These are phyloP conservation scores for Nomada ruficornis DNA, from an alignment of 2,888 invertebrate genomes.

Conservation along the genomic window DNA sequence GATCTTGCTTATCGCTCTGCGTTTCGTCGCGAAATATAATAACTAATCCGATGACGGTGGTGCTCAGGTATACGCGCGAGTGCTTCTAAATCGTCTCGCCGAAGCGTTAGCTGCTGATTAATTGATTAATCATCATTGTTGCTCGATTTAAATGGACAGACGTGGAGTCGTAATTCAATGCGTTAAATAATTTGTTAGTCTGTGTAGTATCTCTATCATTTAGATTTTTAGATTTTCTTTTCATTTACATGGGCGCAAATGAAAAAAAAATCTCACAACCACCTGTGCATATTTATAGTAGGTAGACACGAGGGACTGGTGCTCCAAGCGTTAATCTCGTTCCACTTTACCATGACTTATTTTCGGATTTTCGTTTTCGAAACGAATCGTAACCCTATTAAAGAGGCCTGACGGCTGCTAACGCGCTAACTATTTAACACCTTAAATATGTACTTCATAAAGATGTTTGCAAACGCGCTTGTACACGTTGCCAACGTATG, in stretches of 20 bases:
- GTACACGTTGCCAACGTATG: neutral
- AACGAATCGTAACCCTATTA: neutral
- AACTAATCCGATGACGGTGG: too few relatives aligned
- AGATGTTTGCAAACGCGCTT: neutral
- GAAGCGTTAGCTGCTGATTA: too few relatives aligned
- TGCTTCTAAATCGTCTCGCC: too few relatives aligned
- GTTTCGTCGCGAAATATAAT: too few relatives aligned
- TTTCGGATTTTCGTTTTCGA: neutral
- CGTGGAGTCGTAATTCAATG: too few relatives aligned
- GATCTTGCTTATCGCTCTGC: neutral
- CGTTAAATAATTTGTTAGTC: too few relatives aligned
- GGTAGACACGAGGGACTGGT: neutral
- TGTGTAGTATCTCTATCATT: too few relatives aligned
- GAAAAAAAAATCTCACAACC: neutral
- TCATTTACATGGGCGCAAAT: too few relatives aligned
- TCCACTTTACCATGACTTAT: neutral
- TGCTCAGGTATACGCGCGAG: too few relatives aligned
- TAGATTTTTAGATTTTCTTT: too few relatives aligned
- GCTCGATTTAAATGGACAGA: too few relatives aligned
- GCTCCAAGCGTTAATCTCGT: neutral
- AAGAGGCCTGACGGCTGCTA: neutral
- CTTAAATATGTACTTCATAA: neutral
- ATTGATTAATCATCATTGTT: too few relatives aligned
- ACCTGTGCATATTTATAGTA: conserved; percentile 3
- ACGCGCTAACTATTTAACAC: neutral